Evolutionary conservation across 2,113 vertebrate genomes (phyloP), one percentile per base, ranked within the genome.

Genomic region (Cardinalis cardinalis): DNA sequence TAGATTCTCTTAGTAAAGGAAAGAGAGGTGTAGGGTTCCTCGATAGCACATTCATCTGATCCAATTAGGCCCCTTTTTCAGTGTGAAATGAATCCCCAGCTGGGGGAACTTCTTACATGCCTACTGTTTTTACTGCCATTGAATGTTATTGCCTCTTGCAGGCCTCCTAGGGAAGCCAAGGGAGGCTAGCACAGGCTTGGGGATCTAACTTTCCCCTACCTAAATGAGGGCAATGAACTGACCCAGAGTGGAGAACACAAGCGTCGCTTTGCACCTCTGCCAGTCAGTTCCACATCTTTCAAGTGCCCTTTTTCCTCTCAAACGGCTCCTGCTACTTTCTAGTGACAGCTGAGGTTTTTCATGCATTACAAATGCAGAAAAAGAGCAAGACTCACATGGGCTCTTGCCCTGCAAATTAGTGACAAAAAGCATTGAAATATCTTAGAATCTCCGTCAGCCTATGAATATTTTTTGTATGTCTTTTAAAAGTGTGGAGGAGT

Each of bases 371-470:
- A 89, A 83, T 71, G 59, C 32, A 82, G n/a, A 60, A 87, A 66
- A 92, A 63, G 46, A 91, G 28, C 41, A 91, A 38, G 51, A 76
- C 20, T 87, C 64, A 65, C 29, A 58, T 18, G 20, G 72, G 71
- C 38, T 85, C 40, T 85, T 85, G 72, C 31, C 69, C 72, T 71
- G 31, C 36, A 90, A 86, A 92, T 77, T 76, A 90, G 48, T 87
- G 48, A 86, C 48, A 84, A 84, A 93, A 95, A 52, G 18, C 36
- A 77, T 14, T 88, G 60, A 80, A 90, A 71, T 90, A 84, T 34
- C 73, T 74, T 74, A 70, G 69, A 69, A 86, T 81, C 92, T 93
- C 79, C 1, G 0, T 59, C 52, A 66, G 56, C 21, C 73, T 51
- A 49, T 59, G 48, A 88, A 92, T 92, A 88, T 43, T 77, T 94